These are phyloP conservation scores for Drosophila phalerata DNA, from an alignment of 2,888 invertebrate species.

Conservation along the genomic window DNA sequence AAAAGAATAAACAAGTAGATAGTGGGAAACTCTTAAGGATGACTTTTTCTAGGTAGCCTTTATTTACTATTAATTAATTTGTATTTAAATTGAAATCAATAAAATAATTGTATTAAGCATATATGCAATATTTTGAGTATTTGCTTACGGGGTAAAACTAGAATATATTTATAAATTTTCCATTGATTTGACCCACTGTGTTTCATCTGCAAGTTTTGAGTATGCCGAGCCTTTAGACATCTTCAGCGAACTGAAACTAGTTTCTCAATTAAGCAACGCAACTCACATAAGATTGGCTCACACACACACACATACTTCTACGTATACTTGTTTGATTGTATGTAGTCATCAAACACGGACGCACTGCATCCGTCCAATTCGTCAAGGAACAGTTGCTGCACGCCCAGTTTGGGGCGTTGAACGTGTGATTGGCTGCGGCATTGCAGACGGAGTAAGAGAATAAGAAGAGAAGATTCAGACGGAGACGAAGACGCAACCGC, in stretches of 20 bases:
- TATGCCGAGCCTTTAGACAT: constrained; percentile 29
- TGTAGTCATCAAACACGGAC: constrained; percentile 56
- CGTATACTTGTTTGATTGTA: not conserved
- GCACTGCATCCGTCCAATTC: constrained; percentile 80
- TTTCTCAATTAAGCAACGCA: constrained; percentile 75
- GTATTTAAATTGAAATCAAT: too few relatives aligned
- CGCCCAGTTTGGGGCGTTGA: constrained; percentile 70
- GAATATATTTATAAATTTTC: not conserved
- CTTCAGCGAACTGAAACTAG: constrained; percentile 67
- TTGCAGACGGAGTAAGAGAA: constrained; percentile 13
- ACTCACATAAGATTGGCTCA: constrained; percentile 56
- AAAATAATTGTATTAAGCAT: too few relatives aligned
- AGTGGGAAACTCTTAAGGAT: not conserved
- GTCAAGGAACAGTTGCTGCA: constrained; percentile 73
- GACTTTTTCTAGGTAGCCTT: too few relatives aligned
- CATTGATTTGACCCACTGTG: constrained; percentile 35
- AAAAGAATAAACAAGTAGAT: not conserved
- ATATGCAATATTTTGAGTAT: too few relatives aligned
- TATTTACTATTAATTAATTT: too few relatives aligned
- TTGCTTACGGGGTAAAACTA: too few relatives aligned
- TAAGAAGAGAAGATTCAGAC: not conserved
- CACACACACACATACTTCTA: constrained; percentile 16
- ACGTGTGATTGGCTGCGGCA: constrained; percentile 63
- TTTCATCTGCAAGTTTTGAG: constrained; percentile 15
- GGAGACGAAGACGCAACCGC: constrained; percentile 14